Evolutionary conservation across 1,140 invertebrate genomes (phyloP).

Genomic region (Uloborus diversus): DNA sequence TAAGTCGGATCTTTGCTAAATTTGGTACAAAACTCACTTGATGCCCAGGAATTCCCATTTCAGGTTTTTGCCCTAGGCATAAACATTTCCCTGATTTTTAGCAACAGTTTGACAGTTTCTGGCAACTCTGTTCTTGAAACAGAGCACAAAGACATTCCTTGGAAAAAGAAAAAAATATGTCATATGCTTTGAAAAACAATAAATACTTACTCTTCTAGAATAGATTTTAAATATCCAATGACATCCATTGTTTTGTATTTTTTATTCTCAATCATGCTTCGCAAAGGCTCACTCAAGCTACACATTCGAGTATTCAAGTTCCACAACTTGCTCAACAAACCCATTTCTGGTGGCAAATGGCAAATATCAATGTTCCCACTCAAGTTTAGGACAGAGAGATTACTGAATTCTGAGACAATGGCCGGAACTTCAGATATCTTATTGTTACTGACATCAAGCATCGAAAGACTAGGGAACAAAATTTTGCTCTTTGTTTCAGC

Average conservation of each 20-base stretch:
- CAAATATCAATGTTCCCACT: conserved; percentile 86
- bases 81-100: too few species aligned
- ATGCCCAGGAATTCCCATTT: too few species aligned
- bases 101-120: too few species aligned
- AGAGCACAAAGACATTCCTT: too few species aligned
- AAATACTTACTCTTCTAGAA: conserved; percentile 71
- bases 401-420: conserved; percentile 84
- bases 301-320: conserved; percentile 94
- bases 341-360: conserved; percentile 93
- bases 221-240: conserved; percentile 88
- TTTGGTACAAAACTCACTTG: too few species aligned
- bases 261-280: conserved; percentile 90
- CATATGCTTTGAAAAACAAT: too few species aligned
- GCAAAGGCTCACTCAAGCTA: conserved; percentile 85
- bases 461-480: conserved; percentile 92
- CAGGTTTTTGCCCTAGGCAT: too few species aligned
- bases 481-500: conserved; percentile 68
- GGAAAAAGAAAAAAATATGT: too few species aligned
- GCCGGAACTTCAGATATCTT: conserved; percentile 80
- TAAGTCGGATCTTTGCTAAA: too few species aligned
- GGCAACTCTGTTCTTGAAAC: too few species aligned
- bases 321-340: conserved; percentile 91
- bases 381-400: conserved; percentile 93
- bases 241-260: conserved; percentile 97
- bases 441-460: conserved; percentile 94